Evolutionary conservation across 92 coral and sea anemone genomes (phyloP), one percentile per base, ranked within the genome.

Genomic region (Chrysogorgia sp.): DNA sequence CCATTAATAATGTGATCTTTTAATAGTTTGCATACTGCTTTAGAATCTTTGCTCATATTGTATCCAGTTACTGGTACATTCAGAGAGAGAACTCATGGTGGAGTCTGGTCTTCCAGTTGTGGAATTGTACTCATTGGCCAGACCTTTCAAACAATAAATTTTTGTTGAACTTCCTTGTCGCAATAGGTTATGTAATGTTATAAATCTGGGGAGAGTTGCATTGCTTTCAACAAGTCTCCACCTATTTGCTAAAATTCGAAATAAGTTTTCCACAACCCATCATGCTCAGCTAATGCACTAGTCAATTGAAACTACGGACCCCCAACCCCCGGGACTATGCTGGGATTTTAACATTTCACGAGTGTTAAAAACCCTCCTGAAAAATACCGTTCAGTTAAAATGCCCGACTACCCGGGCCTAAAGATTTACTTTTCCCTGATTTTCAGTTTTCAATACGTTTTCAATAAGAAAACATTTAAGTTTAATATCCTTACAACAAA

Each of bases 131-230:
- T 70, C 80, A 40, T 50, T 82, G 32, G 76, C 63, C 21, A 82
- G 82, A 32, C 86, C 86, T 32, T 45, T 63, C 20, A 82, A 67
- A n/a, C 58, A 75, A 71, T 75, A 82, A 29, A 74, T 82, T 55
- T 74, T 56, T 71, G 33, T 61, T 29, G 81, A 61, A 63, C 20
- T 5, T 9, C 83, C 76, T 14, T 58, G 50, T 31, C 82, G 35
- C 31, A 77, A 62, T 13, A 58, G 50, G 52, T 78, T 78, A 35
- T 78, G 83, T 0, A 62, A 40, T 33, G 71, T 66, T 1, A 78
- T 22, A 49, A 63, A 25, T 80, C 84, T 49, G 84, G 84, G 58
- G 49, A 23, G 19, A 80, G 67, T 24, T 33, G 76, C 1, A 80
- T 67, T 1, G 68, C 12, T 50, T 21, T 24, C 14, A 2, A 80